Conservation (phyloP, 2,113 vertebrate genomes). For the Gadus macrocephalus region DNA sequence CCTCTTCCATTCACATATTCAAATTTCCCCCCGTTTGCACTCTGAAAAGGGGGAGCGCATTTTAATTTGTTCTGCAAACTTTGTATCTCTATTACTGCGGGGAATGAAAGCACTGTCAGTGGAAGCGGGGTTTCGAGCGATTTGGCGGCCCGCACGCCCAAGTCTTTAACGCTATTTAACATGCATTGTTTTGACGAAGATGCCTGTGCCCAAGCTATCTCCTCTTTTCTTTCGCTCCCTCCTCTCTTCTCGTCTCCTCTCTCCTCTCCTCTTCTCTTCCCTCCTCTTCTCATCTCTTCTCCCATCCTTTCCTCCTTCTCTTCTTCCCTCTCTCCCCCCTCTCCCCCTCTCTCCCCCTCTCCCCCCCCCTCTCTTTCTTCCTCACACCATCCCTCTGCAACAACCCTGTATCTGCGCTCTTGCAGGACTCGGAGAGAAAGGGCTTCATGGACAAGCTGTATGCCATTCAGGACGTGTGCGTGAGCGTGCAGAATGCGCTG, state of each 20-base stretch:
- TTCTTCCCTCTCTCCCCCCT: conserved; percentile 32
- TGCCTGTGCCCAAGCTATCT: conserved; percentile 56
- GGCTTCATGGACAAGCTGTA: conserved; percentile 98
- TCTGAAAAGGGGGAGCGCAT: conserved; percentile 60
- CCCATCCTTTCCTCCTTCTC: conserved; percentile 22
- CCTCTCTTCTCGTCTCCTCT: conserved; percentile 13
- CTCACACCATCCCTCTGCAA: conserved; percentile 35
- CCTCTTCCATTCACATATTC: conserved; percentile 62
- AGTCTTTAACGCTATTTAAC: conserved; percentile 68
- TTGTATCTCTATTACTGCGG: conserved; percentile 67
- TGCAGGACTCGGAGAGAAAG: conserved; percentile 93
- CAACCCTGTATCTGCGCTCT: conserved; percentile 58
- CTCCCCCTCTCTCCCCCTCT: conserved; percentile 25
- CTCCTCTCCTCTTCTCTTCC: background rate
- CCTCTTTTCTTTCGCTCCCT: conserved; percentile 20
- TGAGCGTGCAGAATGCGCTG: conserved; percentile 93
- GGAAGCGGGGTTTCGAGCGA: conserved; percentile 61
- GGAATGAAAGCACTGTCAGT: conserved; percentile 59
- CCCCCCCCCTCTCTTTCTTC: conserved; percentile 22
- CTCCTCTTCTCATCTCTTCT: background rate
- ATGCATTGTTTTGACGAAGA: conserved; percentile 65
- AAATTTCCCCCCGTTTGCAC: conserved; percentile 57
- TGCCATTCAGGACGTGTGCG: conserved; percentile 97
- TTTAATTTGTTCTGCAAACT: conserved; percentile 71
- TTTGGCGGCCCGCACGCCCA: conserved; percentile 59